These are phyloP conservation scores for Triplophysa tibetana DNA, from an alignment of 2,113 vertebrate species.

Conservation along the genomic window DNA sequence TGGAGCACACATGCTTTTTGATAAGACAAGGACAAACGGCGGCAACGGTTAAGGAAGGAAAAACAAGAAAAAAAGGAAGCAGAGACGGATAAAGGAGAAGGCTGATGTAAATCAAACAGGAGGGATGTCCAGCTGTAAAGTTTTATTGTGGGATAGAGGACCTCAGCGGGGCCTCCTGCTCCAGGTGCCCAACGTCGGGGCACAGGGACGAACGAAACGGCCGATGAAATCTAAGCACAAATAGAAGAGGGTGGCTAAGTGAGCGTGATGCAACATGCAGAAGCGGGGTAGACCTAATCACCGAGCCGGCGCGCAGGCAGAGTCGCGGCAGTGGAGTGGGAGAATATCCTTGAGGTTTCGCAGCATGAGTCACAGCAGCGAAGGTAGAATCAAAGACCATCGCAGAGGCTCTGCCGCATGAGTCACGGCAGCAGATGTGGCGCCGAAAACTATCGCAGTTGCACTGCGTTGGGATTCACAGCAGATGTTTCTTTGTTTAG, in stretches of 20 bases:
- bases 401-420: constrained; percentile 14
- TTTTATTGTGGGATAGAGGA: constrained; percentile 27
- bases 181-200: not conserved
- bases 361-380: constrained; percentile 7
- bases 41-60: not conserved
- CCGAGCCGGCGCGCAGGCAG: not conserved
- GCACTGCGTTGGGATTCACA: constrained; percentile 13
- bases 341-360: constrained; percentile 7
- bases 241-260: not conserved
- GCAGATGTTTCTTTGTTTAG: constrained; percentile 45
- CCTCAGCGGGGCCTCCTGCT: not conserved
- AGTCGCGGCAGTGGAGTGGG: not conserved
- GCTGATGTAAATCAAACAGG: constrained; percentile 24
- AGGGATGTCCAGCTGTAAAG: constrained; percentile 24
- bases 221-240: not conserved
- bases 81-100: not conserved
- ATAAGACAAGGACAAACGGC: not conserved
- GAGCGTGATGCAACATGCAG: constrained; percentile 28
- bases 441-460: not conserved
- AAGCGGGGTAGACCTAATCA: constrained; percentile 15
- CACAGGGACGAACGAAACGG: not conserved
- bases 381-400: constrained; percentile 24
- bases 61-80: not conserved
- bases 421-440: constrained; percentile 33
- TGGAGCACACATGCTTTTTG: not conserved